Evolutionary conservation across 2,113 vertebrate species (phyloP).

Genomic region (Parotia lawesii): DNA sequence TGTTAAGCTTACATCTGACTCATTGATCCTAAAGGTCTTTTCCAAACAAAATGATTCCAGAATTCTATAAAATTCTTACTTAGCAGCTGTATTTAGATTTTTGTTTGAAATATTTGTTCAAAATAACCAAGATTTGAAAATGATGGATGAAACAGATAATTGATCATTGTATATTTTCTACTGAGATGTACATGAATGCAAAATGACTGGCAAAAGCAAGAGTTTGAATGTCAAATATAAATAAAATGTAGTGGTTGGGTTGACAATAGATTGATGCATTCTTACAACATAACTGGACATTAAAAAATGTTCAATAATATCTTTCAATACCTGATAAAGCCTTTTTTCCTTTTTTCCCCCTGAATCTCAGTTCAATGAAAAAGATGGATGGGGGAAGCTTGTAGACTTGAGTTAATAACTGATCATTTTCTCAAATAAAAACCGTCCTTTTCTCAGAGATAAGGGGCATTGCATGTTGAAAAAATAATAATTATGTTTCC

Average conservation of each 20-base stretch:
- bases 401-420: neutral
- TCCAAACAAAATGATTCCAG: neutral
- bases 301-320: neutral
- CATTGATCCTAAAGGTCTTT: neutral
- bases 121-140: neutral
- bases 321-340: neutral
- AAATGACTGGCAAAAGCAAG: neutral
- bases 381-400: neutral
- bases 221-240: neutral
- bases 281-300: neutral
- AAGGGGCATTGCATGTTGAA: neutral
- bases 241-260: neutral
- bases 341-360: rapidly evolving
- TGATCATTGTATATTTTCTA: neutral
- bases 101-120: neutral
- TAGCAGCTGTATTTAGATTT: neutral
- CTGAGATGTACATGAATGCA: neutral
- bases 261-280: neutral
- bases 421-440: neutral
- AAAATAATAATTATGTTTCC: neutral
- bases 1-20: neutral
- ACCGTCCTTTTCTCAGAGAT: neutral
- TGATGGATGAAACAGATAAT: neutral
- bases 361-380: neutral
- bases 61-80: neutral